Evolutionary conservation across 2,113 vertebrate genomes (phyloP).

Genomic region (Coreoperca whiteheadi): DNA sequence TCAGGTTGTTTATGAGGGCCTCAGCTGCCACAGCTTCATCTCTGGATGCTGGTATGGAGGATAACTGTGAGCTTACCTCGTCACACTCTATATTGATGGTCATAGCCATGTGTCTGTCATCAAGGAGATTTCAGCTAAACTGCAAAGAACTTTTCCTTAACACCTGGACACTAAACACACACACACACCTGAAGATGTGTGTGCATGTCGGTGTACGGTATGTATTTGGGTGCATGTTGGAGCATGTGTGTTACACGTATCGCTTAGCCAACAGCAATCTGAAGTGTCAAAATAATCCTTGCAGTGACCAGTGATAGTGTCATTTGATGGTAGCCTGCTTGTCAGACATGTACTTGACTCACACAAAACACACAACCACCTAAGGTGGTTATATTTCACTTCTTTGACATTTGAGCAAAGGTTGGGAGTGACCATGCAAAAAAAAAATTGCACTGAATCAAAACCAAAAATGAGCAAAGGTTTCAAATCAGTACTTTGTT

Average conservation of each 20-base stretch:
- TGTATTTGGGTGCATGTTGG: no score
- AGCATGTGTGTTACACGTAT: constrained; percentile 71
- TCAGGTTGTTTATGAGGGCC: constrained; percentile 67
- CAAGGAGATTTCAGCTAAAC: constrained; percentile 51
- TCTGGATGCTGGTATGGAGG: constrained; percentile 60
- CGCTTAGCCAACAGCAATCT: constrained; percentile 58
- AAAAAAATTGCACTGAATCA: no score
- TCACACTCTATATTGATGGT: constrained; percentile 8
- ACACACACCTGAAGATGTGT: constrained; percentile 31
- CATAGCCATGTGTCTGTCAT: constrained; percentile 66
- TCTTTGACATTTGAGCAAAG: no score
- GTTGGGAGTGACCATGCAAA: no score
- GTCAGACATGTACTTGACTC: constrained; percentile 9
- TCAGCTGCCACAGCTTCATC: constrained; percentile 41
- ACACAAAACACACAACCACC: background rate
- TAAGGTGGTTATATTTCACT: no score
- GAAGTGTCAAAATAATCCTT: constrained; percentile 75
- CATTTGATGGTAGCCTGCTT: constrained; percentile 33
- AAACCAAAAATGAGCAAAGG: no score
- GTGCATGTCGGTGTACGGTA: constrained; percentile 8
- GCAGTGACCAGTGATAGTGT: constrained; percentile 49
- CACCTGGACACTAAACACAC: constrained; percentile 69
- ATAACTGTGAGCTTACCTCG: constrained; percentile 34
- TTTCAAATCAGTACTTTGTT: no score
- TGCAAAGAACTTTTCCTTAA: constrained; percentile 66